Base-by-base conservation (phyloP, 2,797 vertebrate species). In the Myotis findleyi region DNA sequence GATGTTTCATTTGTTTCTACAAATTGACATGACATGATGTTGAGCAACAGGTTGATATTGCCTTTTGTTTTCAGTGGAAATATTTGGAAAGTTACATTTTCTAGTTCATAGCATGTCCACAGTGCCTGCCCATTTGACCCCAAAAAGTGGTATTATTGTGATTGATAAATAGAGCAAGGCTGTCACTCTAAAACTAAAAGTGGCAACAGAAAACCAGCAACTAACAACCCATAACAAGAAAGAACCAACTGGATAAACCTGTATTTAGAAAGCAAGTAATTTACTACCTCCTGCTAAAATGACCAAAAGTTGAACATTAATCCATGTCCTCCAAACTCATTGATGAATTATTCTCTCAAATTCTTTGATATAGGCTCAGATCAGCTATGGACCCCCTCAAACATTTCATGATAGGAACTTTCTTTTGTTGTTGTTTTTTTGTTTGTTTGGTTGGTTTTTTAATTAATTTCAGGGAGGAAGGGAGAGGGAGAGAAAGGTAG, bases 111-210 rank as follows among this genome's bases (percentile, higher is more conserved):
- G n/a, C 13, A 20, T 44, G 33, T 57, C 51, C 69, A 66, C 23
- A 59, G n/a, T 53, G 21, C 27, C 36, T 83, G 53, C 36, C 18
- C 64, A 64, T 66, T 62, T 95, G 72, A 89, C 23, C 53, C 13
- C 25, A 11, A 51, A 95, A 84, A 44, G 36, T 47, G 30, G 11
- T 49, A 69, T n/a, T 79, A 18, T 36, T 92, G 62, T 84, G 79
- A 93, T 20, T 36, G 85, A 88, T 75, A 87, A 97, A 47, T 76
- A 75, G 81, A 90, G 20, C 5, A 5, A 72, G 7, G 2, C 23
- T 82, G n/a, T 79, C n/a, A 86, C 57, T 94, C 59, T 82, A 81
- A 88, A 89, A 95, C 87, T 80, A 66, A 92, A 96, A 83, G 62
- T 55, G 27, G 27, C 23, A 86, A 89, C 4, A 72, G 73, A 81